These are phyloP conservation scores for Trogon melanurus DNA, from an alignment of 2,113 vertebrate species.

Conservation along the genomic window DNA sequence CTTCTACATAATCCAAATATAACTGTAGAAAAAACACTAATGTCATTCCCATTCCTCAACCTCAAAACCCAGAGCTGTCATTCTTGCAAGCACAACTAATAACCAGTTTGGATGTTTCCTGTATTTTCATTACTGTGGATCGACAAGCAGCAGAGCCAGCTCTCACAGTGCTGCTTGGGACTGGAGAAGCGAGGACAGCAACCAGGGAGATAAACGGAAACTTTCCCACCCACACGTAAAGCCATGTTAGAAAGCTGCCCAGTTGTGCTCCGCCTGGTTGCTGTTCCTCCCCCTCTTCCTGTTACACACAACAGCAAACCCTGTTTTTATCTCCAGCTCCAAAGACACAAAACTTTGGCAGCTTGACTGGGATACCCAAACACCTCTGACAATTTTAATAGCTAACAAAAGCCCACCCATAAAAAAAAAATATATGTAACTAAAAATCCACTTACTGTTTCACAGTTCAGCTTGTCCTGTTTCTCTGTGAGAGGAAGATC, in stretches of 20 bases:
- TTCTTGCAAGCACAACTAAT: neutral
- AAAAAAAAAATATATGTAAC: neutral
- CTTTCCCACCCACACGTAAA: neutral
- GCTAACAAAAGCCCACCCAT: neutral
- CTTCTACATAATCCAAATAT: neutral
- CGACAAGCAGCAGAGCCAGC: fast-evolving
- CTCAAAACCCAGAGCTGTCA: neutral
- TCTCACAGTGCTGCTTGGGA: neutral
- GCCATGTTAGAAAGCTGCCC: neutral
- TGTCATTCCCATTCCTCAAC: neutral
- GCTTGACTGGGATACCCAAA: fast-evolving
- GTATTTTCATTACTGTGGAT: neutral
- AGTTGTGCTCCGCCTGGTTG: neutral
- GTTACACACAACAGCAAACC: neutral
- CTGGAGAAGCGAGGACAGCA: neutral
- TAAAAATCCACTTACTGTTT: neutral
- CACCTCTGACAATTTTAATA: neutral
- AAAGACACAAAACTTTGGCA: neutral
- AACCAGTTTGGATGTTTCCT: neutral
- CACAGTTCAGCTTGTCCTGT: neutral
- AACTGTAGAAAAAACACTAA: neutral
- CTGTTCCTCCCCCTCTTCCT: neutral
- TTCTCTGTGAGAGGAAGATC: neutral
- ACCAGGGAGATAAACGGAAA: fast-evolving
- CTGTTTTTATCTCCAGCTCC: neutral